Conservation (phyloP, 53 echinoderm and acorn worm genomes). For the Crossaster papposus region DNA sequence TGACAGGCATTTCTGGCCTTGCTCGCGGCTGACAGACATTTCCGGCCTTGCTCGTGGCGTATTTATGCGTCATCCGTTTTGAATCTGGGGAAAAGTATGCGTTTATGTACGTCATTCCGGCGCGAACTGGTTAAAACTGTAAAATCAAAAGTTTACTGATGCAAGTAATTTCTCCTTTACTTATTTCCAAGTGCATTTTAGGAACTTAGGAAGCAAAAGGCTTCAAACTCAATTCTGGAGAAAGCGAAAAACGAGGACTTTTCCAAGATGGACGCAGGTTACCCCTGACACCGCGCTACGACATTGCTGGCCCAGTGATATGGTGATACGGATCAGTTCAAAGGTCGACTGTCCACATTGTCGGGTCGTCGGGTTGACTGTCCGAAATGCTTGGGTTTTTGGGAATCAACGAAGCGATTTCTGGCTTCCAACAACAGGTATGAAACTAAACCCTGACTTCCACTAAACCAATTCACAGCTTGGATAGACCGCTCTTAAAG, state of each 20-base stretch:
- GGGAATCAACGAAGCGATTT: constrained; percentile 82
- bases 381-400: constrained; percentile 48
- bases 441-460: not conserved
- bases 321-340: not conserved
- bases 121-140: too few relatives aligned
- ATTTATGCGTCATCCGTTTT: too few relatives aligned
- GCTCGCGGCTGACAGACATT: too few relatives aligned
- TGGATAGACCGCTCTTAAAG: too few relatives aligned
- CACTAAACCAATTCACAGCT: too few relatives aligned
- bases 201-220: not conserved
- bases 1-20: too few relatives aligned
- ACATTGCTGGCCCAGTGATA: not conserved
- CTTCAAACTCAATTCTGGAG: not conserved
- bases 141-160: too few relatives aligned
- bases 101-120: too few relatives aligned
- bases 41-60: too few relatives aligned
- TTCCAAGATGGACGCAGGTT: not conserved
- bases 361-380: not conserved
- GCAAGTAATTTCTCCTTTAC: not conserved
- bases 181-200: not conserved
- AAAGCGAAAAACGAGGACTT: not conserved
- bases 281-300: not conserved
- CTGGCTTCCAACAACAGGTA: constrained; percentile 89
- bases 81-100: too few relatives aligned
- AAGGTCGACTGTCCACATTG: constrained; percentile 1